phyloP scores from a whole-genome alignment of 2,113 vertebrate genomes.

The Myotis davidii region DNA sequence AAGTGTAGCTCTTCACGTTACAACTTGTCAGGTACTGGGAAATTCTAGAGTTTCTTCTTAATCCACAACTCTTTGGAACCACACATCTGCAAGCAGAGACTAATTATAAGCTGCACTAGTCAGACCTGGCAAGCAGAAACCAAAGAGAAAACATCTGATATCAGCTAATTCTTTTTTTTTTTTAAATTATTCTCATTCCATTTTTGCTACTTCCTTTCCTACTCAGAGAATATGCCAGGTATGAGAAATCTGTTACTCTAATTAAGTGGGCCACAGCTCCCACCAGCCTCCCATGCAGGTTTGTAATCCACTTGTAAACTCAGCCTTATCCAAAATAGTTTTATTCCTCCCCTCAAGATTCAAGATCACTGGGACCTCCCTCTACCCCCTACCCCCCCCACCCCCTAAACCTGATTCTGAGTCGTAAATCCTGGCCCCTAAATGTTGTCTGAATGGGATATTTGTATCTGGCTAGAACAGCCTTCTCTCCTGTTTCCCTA shows the following conservation, averaged over 20 bases:
- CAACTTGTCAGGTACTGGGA: constrained; percentile 97
- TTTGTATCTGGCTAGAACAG: not conserved
- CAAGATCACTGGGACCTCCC: not conserved
- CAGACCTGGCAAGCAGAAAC: constrained; percentile 89
- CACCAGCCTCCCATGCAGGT: too few species aligned
- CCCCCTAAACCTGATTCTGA: not conserved
- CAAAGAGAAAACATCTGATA: constrained; percentile 90
- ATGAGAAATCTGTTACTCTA: constrained; percentile 63
- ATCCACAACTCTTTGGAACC: constrained; percentile 90
- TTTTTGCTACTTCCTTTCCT: constrained; percentile 72
- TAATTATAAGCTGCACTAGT: constrained; percentile 96
- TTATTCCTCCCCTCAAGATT: not conserved
- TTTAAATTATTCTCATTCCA: constrained; percentile 68
- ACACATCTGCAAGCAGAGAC: constrained; percentile 91
- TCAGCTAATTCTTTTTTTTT: constrained; percentile 79
- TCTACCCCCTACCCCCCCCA: not conserved
- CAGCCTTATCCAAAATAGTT: not conserved
- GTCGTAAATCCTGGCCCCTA: not conserved
- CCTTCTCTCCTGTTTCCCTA: not conserved
- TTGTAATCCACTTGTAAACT: not conserved
- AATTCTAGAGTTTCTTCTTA: constrained; percentile 94
- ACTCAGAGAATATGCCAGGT: constrained; percentile 31
- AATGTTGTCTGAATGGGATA: not conserved
- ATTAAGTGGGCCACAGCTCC: constrained; percentile 29
- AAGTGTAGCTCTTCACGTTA: constrained; percentile 99